phyloP scores from a whole-genome alignment of 2,113 vertebrate genomes.

The Clarias magur region DNA sequence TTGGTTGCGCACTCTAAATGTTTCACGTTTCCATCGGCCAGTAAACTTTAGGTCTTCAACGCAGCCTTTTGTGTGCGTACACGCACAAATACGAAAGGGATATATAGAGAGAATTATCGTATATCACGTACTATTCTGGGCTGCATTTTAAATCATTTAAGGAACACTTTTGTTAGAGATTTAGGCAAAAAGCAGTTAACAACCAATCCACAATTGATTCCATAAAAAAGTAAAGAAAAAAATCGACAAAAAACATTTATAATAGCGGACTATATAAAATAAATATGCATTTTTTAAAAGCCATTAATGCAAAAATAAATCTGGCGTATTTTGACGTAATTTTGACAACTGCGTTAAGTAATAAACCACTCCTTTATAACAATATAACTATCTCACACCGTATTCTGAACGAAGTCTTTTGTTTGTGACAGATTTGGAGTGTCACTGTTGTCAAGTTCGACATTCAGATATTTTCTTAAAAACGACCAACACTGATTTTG shows the following conservation, averaged over 20 bases:
- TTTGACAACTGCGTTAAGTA: neutral
- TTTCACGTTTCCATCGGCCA: slow-evolving; percentile 31
- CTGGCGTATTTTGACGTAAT: neutral
- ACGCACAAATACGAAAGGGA: neutral
- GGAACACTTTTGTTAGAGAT: neutral
- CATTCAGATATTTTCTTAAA: neutral
- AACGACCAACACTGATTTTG: neutral
- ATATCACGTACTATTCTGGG: neutral
- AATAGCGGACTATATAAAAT: neutral
- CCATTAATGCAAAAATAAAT: neutral
- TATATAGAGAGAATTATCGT: neutral
- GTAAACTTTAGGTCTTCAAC: slow-evolving; percentile 4
- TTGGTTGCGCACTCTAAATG: slow-evolving; percentile 40
- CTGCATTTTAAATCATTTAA: neutral
- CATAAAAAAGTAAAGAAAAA: neutral
- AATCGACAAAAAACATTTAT: neutral
- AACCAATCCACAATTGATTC: neutral
- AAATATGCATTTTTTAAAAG: neutral
- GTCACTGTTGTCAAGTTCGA: neutral
- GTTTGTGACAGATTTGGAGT: neutral
- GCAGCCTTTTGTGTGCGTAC: neutral
- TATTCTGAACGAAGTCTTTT: neutral
- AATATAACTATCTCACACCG: neutral
- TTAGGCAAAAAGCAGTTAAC: neutral
- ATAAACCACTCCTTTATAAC: neutral